Evolutionary conservation across 2,888 invertebrate genomes (phyloP).

Genomic region (Ligdia adustata): DNA sequence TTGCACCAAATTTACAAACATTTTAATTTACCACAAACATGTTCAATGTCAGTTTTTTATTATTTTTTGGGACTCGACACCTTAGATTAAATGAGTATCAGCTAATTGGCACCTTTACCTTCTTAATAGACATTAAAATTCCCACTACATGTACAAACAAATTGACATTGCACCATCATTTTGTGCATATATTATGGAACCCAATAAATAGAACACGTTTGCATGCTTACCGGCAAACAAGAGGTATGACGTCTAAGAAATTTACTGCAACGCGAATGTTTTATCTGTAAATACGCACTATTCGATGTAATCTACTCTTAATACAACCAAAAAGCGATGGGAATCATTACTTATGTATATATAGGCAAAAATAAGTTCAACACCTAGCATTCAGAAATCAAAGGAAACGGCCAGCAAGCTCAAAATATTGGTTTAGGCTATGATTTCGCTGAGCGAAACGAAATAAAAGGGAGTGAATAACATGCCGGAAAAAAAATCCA

Average conservation of each 20-base stretch:
- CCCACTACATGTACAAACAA: not conserved
- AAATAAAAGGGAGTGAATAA: not conserved
- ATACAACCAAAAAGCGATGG: not conserved
- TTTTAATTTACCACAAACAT: too few species aligned
- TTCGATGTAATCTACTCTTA: not conserved
- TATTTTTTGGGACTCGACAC: too few species aligned
- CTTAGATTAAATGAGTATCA: too few species aligned
- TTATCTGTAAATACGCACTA: constrained; percentile 71
- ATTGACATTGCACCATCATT: constrained; percentile 21
- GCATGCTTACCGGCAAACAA: constrained; percentile 75
- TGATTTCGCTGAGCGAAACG: constrained; percentile 51
- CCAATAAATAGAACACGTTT: constrained; percentile 46
- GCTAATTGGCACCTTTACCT: not conserved
- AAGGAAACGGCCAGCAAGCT: constrained; percentile 21
- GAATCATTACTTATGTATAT: constrained; percentile 1
- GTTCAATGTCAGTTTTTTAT: too few species aligned
- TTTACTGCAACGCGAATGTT: constrained; percentile 75
- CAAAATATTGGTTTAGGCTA: constrained; percentile 43
- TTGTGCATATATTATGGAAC: constrained; percentile 30
- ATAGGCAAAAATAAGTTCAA: constrained; percentile 1
- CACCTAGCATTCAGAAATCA: constrained; percentile 8
- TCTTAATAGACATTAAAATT: not conserved
- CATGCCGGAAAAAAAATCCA: constrained; percentile 37
- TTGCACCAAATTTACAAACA: too few species aligned
- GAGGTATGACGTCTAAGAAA: constrained; percentile 67